Percentiles rank a stretch among this genome's conserved stretches.
Conservation (phyloP, 2,888 invertebrate genomes). For the Andrena minutula region DNA sequence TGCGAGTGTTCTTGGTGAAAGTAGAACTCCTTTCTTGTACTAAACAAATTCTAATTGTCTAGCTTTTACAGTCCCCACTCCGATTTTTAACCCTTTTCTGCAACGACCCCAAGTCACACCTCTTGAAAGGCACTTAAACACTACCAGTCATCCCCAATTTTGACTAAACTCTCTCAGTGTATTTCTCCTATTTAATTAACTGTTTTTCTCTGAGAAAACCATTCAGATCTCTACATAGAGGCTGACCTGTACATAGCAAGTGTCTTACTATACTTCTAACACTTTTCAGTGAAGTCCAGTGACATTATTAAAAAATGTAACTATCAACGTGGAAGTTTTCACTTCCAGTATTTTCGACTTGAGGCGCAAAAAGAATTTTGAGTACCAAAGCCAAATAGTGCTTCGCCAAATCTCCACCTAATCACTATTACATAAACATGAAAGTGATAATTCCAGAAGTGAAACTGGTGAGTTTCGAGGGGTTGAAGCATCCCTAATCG, state of each 20-base stretch:
- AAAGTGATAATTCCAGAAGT: not conserved
- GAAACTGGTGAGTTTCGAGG: not conserved
- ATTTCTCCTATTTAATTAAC: not conserved
- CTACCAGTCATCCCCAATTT: not conserved
- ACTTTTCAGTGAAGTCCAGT: too few species aligned
- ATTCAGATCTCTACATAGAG: not conserved
- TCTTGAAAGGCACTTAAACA: not conserved
- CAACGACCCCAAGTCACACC: conserved; percentile 6
- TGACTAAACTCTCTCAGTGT: not conserved
- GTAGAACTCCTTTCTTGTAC: not conserved
- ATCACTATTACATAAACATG: not conserved
- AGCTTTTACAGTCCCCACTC: not conserved
- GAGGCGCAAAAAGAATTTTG: too few species aligned
- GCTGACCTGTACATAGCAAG: too few species aligned
- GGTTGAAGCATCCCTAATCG: not conserved
- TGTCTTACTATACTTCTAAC: too few species aligned
- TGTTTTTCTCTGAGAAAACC: not conserved
- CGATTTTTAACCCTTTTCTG: not conserved
- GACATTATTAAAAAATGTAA: too few species aligned
- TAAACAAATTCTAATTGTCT: not conserved
- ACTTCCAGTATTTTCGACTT: too few species aligned
- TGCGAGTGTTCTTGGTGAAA: not conserved
- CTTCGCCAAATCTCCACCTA: not conserved
- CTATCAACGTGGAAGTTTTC: too few species aligned
- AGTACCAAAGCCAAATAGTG: not conserved